Evolutionary conservation across 2,797 vertebrate genomes (phyloP).

Genomic region (Glyptemys insculpta): DNA sequence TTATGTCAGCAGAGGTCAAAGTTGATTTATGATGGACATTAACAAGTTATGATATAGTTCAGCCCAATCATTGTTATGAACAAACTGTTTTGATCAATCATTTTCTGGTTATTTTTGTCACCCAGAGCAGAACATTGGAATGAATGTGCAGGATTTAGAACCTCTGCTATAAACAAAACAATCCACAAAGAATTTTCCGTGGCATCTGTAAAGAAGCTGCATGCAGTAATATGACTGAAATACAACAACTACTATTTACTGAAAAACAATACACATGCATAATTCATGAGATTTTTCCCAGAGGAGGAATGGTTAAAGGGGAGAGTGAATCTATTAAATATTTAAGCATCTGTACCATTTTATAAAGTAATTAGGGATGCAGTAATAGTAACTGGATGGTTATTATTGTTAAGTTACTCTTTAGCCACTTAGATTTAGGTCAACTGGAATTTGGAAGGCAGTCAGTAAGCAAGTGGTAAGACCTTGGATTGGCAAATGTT

Average conservation of each 20-base stretch:
- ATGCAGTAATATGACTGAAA: background rate
- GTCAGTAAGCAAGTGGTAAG: background rate
- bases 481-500: background rate
- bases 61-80: background rate
- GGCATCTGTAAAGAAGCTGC: background rate
- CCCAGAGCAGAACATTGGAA: background rate
- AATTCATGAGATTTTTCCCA: conserved; percentile 43
- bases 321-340: conserved; percentile 34
- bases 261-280: background rate
- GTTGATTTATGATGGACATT: background rate
- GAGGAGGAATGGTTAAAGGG: conserved; percentile 40
- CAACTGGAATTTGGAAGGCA: background rate
- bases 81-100: background rate
- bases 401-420: background rate
- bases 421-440: background rate
- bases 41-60: background rate
- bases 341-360: conserved; percentile 39
- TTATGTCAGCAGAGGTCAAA: background rate
- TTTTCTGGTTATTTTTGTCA: background rate
- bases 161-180: background rate
- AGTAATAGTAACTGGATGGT: background rate
- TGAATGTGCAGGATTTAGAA: background rate
- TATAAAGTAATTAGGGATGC: conserved; percentile 6
- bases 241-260: background rate
- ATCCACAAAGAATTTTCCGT: background rate